Evolutionary conservation across 2,113 vertebrate genomes (phyloP), one percentile per base, ranked within the genome.

Genomic region (Nothocercus julius): DNA sequence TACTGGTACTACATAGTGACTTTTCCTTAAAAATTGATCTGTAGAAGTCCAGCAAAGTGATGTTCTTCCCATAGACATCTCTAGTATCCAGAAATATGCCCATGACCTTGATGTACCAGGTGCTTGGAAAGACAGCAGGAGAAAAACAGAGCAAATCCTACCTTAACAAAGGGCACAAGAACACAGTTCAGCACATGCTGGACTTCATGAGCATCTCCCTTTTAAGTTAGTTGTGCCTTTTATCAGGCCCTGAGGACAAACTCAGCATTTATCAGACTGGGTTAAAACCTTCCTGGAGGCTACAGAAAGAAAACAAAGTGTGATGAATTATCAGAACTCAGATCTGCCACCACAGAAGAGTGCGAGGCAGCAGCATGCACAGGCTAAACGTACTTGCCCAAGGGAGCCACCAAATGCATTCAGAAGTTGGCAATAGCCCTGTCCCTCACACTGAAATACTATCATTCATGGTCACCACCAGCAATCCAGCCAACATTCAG

Each of bases 381-480:
- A 36, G 36, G 12, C 42, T 36, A 6, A 30, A 22, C 21, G 22
- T 2, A 4, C 14, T 47, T 34, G n/a, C 11, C 51, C 77, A 49
- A 2, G 1, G 51, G 40, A 47, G 21, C 17, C 59, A 16, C 77
- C 0, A 3, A 16, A 51, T 19, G 14, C 56, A 56, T 25, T 21
- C 38, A 38, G 32, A 58, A 63, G 47, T 56, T 56, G 47, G 18
- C 20, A 14, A 6, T 4, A 22, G 58, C 49, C 42, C 49, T 0
- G 0, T 34, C 28, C 16, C 69, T 13, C 1, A 40, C 4, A 4
- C 1, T 1, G 30, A 34, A 64, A 24, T 24, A 13, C 22, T 22
- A 24, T 16, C 0, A 9, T 3, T 22, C 5, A 4, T 10, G 15
- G 24, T 51, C 85, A 16, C 25, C 21, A 20, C 16, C 75, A n/a